Evolutionary conservation across 2,797 vertebrate species (phyloP).

Genomic region (Pagetopsis macropterus): DNA sequence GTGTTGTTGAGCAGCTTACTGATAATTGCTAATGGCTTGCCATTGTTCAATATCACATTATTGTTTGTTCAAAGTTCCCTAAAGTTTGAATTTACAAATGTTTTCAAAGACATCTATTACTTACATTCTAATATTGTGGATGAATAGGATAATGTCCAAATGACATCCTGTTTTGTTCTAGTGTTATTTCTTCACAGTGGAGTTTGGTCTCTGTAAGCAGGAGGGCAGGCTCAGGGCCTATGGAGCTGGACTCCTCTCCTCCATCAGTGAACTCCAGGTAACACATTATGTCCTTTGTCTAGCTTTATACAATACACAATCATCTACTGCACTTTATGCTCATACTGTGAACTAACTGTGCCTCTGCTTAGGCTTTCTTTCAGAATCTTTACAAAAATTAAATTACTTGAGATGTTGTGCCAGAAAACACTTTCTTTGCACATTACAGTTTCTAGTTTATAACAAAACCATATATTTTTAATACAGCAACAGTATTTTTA

Average conservation of each 20-base stretch:
- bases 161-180: constrained; percentile 61
- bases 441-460: neutral
- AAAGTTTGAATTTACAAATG: neutral
- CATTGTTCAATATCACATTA: too few relatives aligned
- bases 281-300: neutral
- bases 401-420: neutral
- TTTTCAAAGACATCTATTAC: neutral
- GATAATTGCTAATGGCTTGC: neutral
- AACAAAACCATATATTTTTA: neutral
- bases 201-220: constrained; percentile 95
- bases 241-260: constrained; percentile 94
- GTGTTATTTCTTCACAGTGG: constrained; percentile 98
- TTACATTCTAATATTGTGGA: constrained; percentile 6
- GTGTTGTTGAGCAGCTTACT: neutral
- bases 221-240: constrained; percentile 90
- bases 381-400: neutral
- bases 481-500: neutral
- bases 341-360: neutral
- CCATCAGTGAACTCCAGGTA: constrained; percentile 89
- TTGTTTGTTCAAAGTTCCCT: neutral
- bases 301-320: neutral
- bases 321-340: neutral
- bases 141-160: neutral
- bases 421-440: neutral
- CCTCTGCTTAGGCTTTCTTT: neutral